phyloP scores from a whole-genome alignment of 2,113 vertebrate species.

The Eurypyga helias region DNA sequence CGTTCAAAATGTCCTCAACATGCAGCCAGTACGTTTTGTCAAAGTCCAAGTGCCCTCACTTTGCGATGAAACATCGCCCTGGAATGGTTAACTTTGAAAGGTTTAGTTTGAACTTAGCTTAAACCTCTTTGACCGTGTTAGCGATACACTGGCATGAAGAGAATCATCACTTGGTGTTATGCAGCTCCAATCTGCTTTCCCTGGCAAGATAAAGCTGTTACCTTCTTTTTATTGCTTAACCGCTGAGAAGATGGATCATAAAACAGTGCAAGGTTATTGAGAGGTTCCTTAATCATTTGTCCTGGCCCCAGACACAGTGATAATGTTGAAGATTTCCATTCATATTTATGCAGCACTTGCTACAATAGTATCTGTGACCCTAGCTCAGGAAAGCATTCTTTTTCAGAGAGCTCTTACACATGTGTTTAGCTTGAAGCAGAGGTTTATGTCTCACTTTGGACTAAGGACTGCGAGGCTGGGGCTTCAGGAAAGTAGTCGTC shows the following conservation, averaged over 20 bases:
- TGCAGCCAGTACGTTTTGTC: background rate
- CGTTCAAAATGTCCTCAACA: background rate
- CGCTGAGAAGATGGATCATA: background rate
- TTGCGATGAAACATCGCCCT: background rate
- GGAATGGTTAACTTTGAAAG: background rate
- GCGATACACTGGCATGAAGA: background rate
- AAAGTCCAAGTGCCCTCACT: background rate
- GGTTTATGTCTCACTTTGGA: background rate
- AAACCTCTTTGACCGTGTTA: background rate
- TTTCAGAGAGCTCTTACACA: background rate
- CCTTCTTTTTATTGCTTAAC: background rate
- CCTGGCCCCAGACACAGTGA: background rate
- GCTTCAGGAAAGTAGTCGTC: background rate
- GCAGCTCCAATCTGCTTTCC: background rate
- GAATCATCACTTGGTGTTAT: background rate
- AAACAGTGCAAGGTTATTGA: background rate
- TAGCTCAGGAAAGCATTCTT: background rate
- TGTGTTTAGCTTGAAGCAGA: background rate
- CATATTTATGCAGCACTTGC: background rate
- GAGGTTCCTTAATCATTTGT: slow-evolving; percentile 28
- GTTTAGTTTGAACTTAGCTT: background rate
- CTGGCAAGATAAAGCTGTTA: background rate
- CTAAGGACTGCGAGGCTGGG: background rate
- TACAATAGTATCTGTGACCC: background rate
- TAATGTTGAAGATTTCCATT: background rate